Evolutionary conservation across 2,888 invertebrate species (phyloP), one percentile per base, ranked within the genome.

Genomic region (Drosophila demipolita): DNA sequence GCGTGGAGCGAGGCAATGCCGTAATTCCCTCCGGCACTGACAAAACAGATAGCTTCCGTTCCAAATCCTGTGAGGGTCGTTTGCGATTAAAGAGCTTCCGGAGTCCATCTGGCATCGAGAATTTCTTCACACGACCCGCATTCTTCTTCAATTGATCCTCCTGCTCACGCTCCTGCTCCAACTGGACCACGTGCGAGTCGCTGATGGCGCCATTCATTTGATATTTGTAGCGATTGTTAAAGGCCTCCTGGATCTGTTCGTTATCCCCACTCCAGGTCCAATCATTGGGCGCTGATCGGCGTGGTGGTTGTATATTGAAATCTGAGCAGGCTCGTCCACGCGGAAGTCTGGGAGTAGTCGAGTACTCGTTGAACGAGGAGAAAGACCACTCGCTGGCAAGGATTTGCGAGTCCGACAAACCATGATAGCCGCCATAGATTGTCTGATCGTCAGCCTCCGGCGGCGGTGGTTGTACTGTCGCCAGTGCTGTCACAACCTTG

Each of bases 401-500:
- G 64, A 97, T 97, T 78, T 96, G 95, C 1, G 95, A 95, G 86
- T 97, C 97, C 17, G 95, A 95, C 91, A 97, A 96, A 58, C 96
- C 95, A 83, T 96, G 94, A 52, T 96, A 94, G 80, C 94, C 94
- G 71, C 94, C 94, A 73, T 93, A 91, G 7, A 92, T 77, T 7
- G 82, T 82, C 3, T 77, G 70, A 42, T 90, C 87, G 11, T 92
- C 93, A 50, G 94, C 93, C 26, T 94, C 93, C 49, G 93, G 93
- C 52, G 94, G 94, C 40, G 90, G 91, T 1, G 92, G 88, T 62
- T 93, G 93, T 11, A 95, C 94, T 5, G 94, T 95, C 29, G 96
- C 96, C 66, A 97, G 92, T 15, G 97, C 96, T 83, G 96, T 96
- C 0, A 97, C 97, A 50, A 97, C 95, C 91, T 96, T 95, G 0